Percentiles rank a stretch among this genome's conserved stretches.
These are phyloP conservation scores for Cyrtorhinus lividipennis DNA, from an alignment of 1,140 invertebrate genomes.

Conservation along the genomic window DNA sequence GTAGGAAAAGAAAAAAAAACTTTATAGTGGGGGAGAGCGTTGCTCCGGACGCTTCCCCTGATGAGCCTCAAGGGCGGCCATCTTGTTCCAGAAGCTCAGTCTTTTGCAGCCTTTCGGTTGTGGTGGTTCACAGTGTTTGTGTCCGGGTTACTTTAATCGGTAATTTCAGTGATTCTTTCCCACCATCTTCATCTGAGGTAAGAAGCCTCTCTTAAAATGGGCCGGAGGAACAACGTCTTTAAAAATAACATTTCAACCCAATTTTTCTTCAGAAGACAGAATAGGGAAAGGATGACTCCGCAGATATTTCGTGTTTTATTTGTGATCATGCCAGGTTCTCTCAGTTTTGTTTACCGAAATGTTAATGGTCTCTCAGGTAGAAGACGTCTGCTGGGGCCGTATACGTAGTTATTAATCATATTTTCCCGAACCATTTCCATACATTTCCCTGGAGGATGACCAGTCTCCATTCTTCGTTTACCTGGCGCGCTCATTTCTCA, in stretches of 20 bases:
- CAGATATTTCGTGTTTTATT: slow-evolving; percentile 14
- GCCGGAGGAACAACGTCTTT: background rate
- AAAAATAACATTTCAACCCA: background rate
- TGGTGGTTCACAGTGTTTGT: slow-evolving; percentile 6
- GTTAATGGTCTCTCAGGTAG: slow-evolving; percentile 19
- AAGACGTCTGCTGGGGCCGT: background rate
- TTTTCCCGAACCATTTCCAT: slow-evolving; percentile 11
- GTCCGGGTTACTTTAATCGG: background rate
- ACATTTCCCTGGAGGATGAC: background rate
- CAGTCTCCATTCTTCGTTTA: background rate
- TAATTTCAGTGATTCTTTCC: background rate
- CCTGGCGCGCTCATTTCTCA: slow-evolving; percentile 2
- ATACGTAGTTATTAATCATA: slow-evolving; percentile 16
- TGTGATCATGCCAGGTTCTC: slow-evolving; percentile 12
- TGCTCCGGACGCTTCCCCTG: background rate
- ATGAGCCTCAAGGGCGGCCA: slow-evolving; percentile 16
- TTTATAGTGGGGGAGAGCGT: background rate
- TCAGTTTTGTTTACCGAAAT: slow-evolving; percentile 16
- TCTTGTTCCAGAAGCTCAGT: slow-evolving; percentile 18
- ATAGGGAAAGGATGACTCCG: slow-evolving; percentile 7
- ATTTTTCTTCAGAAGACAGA: background rate
- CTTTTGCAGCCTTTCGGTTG: slow-evolving; percentile 12
- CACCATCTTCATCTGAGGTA: too few species aligned
- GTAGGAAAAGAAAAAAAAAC: too few species aligned
- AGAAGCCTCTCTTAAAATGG: too few species aligned